Conservation (phyloP, 2,888 invertebrate species). For the Apoda limacodes region DNA sequence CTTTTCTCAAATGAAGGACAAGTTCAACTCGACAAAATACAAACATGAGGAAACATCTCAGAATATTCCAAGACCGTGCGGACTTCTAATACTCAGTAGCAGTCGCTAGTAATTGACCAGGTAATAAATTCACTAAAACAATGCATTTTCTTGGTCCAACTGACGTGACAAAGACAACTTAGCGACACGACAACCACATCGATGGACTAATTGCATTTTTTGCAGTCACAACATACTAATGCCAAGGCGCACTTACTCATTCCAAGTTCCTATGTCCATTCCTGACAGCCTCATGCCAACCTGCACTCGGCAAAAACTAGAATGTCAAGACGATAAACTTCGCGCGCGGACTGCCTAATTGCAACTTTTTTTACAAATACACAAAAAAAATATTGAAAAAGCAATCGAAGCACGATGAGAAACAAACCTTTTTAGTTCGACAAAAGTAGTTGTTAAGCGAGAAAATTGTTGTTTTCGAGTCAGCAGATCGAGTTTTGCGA, state of each 20-base stretch:
- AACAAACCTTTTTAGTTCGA: conserved; percentile 45
- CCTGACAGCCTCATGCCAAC: conserved; percentile 51
- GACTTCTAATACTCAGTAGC: background rate
- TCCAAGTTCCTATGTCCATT: conserved; percentile 57
- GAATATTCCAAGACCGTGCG: background rate
- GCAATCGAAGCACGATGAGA: conserved; percentile 35
- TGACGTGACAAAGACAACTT: conserved; percentile 63
- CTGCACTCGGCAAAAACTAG: conserved; percentile 49
- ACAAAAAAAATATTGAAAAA: conserved; percentile 18
- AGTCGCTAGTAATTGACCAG: conserved; percentile 27
- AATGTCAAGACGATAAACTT: conserved; percentile 43
- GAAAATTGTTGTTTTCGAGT: conserved; percentile 29
- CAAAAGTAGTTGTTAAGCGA: conserved; percentile 24
- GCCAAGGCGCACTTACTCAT: conserved; percentile 66
- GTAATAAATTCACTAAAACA: conserved; percentile 58
- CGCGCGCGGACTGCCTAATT: conserved; percentile 30
- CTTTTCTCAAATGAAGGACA: no score
- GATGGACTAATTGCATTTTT: conserved; percentile 61
- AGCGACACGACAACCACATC: conserved; percentile 43
- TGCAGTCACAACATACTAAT: conserved; percentile 54
- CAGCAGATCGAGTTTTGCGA: conserved; percentile 52
- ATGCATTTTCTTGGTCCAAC: conserved; percentile 43
- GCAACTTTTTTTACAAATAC: conserved; percentile 27
- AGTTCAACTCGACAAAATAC: no score
- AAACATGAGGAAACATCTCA: no score